phyloP scores from a whole-genome alignment of 2,888 invertebrate genomes.

The Tanytarsus gracilentus region DNA sequence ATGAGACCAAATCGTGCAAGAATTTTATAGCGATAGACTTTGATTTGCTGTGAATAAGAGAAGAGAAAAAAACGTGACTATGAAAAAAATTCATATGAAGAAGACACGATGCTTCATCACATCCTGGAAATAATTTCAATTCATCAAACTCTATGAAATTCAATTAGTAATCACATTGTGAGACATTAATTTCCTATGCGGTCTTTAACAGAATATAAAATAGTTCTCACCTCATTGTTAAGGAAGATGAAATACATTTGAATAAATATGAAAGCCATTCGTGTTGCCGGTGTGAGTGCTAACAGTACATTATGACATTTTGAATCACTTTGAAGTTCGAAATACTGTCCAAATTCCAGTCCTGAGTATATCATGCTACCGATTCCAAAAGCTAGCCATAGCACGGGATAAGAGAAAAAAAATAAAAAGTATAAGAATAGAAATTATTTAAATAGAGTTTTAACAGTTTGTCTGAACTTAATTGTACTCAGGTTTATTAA shows the following conservation, averaged over 20 bases:
- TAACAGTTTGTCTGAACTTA: not conserved
- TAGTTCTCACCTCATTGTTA: conserved; percentile 73
- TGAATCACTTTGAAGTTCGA: conserved; percentile 81
- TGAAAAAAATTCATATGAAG: not conserved
- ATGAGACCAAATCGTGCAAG: conserved; percentile 91
- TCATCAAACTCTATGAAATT: not conserved
- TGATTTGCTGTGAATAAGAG: conserved; percentile 60
- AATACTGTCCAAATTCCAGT: conserved; percentile 88
- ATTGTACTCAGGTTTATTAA: no score
- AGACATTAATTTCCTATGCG: not conserved
- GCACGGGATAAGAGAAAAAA: conserved; percentile 33
- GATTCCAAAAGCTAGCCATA: conserved; percentile 95
- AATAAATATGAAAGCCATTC: conserved; percentile 93
- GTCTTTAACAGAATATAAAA: not conserved
- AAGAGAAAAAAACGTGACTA: not conserved
- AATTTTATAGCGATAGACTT: conserved; percentile 77
- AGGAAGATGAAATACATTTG: conserved; percentile 98
- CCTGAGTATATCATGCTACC: conserved; percentile 97
- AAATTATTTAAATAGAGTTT: not conserved
- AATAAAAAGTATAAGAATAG: not conserved
- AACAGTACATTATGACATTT: conserved; percentile 86
- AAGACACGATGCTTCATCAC: no score
- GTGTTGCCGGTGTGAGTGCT: conserved; percentile 80
- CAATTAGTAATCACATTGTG: not conserved
- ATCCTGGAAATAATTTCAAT: not conserved